Evolutionary conservation across 2,797 vertebrate genomes (phyloP), one percentile per base, ranked within the genome.

Genomic region (Darevskia mixta): DNA sequence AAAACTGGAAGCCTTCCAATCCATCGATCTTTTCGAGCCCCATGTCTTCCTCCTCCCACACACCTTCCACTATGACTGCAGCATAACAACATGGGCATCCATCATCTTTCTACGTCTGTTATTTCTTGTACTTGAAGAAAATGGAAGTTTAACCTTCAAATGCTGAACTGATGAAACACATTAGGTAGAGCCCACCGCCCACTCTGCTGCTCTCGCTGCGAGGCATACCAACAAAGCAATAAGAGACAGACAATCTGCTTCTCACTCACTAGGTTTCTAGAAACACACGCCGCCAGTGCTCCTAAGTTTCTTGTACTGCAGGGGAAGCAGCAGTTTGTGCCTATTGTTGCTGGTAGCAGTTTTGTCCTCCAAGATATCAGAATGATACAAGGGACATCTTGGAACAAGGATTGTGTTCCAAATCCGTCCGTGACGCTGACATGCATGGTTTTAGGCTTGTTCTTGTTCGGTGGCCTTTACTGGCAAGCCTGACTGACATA

Each of bases 111-210:
- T 55, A 58, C n/a, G 69, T 77, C 55, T 58, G 15, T 79, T 91
- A 64, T 85, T 45, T 41, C 9, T 80, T 84, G 76, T 69, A 20
- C 38, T 85, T 89, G 73, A 27, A 86, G 83, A 91, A 91, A 90
- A 79, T 1, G 35, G 66, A 91, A 41, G 15, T 17, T 15, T 41
- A 90, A 3, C 29, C 83, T 88, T 90, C 3, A 45, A 87, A 86
- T 5, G 15, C 61, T 23, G 35, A 82, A 32, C 41, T 72, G 61
- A 55, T 85, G 85, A 91, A 93, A 88, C 0, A 1, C 35, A 86
- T 72, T 72, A 88, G 55, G 32, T 76, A 80, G 67, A 43, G 81
- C 85, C 55, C 38, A 90, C 83, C 71, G 8, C 27, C 35, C 76
- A 66, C 49, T 79, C 79, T 38, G 89, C 1, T 49, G 69, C 10